These are phyloP conservation scores for Atractosteus spatula DNA, from an alignment of 2,113 vertebrate genomes.

Conservation along the genomic window DNA sequence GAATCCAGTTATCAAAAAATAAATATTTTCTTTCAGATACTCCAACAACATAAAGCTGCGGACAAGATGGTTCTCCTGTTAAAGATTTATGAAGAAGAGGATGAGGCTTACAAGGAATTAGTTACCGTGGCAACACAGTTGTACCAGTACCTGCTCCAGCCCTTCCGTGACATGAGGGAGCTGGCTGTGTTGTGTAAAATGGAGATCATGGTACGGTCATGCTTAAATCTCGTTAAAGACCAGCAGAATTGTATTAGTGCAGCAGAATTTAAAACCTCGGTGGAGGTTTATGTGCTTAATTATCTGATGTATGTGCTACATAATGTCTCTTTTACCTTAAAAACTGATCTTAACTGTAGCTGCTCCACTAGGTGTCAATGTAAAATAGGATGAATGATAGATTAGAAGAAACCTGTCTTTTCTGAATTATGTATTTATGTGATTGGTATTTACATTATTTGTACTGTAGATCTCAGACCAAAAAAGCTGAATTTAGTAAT, in stretches of 20 bases:
- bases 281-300: not conserved
- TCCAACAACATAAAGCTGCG: constrained; percentile 71
- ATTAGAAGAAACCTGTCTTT: no score
- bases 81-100: constrained; percentile 83
- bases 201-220: constrained; percentile 80
- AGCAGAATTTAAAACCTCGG: not conserved
- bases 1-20: not conserved
- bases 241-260: not conserved
- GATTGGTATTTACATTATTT: no score
- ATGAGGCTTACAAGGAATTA: constrained; percentile 79
- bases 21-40: constrained; percentile 61
- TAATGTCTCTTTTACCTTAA: no score
- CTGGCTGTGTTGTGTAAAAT: constrained; percentile 83
- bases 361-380: no score
- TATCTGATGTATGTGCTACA: not conserved
- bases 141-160: constrained; percentile 91
- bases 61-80: constrained; percentile 81
- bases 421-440: no score
- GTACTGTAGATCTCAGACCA: no score
- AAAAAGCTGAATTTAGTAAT: no score
- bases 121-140: constrained; percentile 81
- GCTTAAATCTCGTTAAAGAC: constrained; percentile 13
- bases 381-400: no score
- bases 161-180: constrained; percentile 91
- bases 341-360: not conserved